These are phyloP conservation scores for Laupala kohalensis DNA, from an alignment of 1,140 invertebrate species.

Conservation along the genomic window DNA sequence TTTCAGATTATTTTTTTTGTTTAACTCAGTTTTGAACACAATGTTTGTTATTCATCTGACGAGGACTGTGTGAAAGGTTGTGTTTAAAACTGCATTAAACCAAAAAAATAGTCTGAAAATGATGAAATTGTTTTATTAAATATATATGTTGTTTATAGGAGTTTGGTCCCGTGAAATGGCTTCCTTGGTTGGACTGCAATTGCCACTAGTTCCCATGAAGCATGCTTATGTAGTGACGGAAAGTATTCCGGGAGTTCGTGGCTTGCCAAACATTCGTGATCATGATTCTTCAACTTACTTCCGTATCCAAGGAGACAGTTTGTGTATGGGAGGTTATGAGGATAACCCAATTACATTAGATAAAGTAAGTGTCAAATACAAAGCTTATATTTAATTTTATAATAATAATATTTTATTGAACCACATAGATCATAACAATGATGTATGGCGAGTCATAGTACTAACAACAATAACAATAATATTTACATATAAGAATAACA, in stretches of 20 bases:
- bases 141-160: conserved; percentile 39
- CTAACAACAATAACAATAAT: too few relatives aligned
- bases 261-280: conserved; percentile 68
- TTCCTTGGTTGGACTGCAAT: conserved; percentile 49
- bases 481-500: background rate
- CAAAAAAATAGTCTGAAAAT: too few relatives aligned
- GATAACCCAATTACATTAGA: conserved; percentile 66
- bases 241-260: conserved; percentile 52
- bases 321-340: conserved; percentile 80
- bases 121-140: too few relatives aligned
- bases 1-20: too few relatives aligned
- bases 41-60: too few relatives aligned
- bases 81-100: too few relatives aligned
- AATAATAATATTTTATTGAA: too few relatives aligned
- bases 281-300: conserved; percentile 75
- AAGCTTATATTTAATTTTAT: background rate
- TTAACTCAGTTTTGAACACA: too few relatives aligned
- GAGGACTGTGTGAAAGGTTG: too few relatives aligned
- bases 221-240: conserved; percentile 79
- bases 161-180: conserved; percentile 66
- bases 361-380: conserved; percentile 33
- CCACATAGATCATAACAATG: too few relatives aligned
- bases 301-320: conserved; percentile 64
- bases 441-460: too few relatives aligned
- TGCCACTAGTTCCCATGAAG: conserved; percentile 71